Evolutionary conservation across 2,113 vertebrate species (phyloP), one percentile per base, ranked within the genome.

Genomic region (Rhodinocichla rosea): DNA sequence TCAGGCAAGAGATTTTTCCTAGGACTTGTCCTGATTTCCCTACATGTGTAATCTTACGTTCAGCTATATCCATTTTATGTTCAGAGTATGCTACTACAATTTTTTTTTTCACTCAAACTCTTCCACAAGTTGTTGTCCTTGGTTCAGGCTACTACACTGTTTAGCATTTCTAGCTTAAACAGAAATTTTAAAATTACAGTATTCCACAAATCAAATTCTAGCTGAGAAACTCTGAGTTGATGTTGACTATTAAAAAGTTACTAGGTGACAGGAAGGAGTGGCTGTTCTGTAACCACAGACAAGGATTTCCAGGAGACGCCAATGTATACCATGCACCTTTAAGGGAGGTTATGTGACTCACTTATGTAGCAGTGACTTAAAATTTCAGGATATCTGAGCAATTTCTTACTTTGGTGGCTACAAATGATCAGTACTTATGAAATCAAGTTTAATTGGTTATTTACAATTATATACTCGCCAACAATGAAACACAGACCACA

Each of bases 231-330:
- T 80, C 42, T 64, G 37, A 95, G 85, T 89, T 97, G 55, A 67
- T 98, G 95, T 97, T 98, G 95, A 97, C 94, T 50, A 90, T 80
- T 78, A 88, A 94, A 78, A 97, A 94, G 97, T 98, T 97, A 94
- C 97, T 95, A 98, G 96, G 98, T 97, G 95, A 98, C 95, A 95
- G 90, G 56, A 77, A 94, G 96, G 83, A 83, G 94, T 89, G 97
- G 77, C 75, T 63, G 35, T 87, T 53, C 45, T 67, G 87, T 83
- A 95, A 64, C 76, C 24, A 62, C 0, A 1, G 63, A 33, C 32
- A 40, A 56, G 35, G 55, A 47, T 55, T 92, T 21, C 56, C 77
- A 74, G 70, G 62, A 81, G 71, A 68, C 6, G 7, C 35, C 65
- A 59, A 3, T 67, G 67, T 86, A 80, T 44, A 82, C 71, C 52